Percentiles rank a stretch among this genome's conserved stretches.
These are phyloP conservation scores for Diaprepes abbreviatus DNA, from an alignment of 2,888 invertebrate species.

Conservation along the genomic window DNA sequence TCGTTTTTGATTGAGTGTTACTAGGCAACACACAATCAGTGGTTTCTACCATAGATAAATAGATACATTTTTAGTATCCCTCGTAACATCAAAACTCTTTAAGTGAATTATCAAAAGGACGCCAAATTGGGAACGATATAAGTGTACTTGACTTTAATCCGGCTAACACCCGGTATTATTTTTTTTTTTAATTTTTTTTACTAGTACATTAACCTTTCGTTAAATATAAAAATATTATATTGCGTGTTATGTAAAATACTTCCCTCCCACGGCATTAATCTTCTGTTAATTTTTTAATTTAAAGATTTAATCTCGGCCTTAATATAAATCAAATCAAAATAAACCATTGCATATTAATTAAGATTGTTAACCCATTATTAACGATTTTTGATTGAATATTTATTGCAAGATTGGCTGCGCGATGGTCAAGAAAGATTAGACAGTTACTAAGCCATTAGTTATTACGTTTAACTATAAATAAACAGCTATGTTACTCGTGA, in stretches of 20 bases:
- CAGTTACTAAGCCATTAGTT: background rate
- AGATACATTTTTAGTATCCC: no score
- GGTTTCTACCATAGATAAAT: no score
- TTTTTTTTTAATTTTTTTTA: no score
- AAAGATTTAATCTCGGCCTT: slow-evolving; percentile 37
- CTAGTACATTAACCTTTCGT: background rate
- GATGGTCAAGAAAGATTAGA: background rate
- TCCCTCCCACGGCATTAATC: slow-evolving; percentile 36
- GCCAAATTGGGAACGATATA: no score
- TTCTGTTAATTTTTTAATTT: slow-evolving; percentile 36
- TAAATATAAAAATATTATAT: background rate
- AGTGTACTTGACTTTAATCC: no score
- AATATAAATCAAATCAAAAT: slow-evolving; percentile 41
- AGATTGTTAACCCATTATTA: slow-evolving; percentile 36
- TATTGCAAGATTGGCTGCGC: slow-evolving; percentile 7
- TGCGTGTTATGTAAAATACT: slow-evolving; percentile 8
- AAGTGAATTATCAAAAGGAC: no score
- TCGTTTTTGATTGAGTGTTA: no score
- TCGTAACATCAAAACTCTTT: no score
- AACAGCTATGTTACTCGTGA: no score
- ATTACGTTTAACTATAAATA: no score
- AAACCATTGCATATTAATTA: slow-evolving; percentile 41
- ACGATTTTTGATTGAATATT: slow-evolving; percentile 41
- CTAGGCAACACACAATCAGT: no score
- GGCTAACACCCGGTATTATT: no score